phyloP scores from a whole-genome alignment of 1,140 invertebrate species.

The Cheumatopsyche charites region DNA sequence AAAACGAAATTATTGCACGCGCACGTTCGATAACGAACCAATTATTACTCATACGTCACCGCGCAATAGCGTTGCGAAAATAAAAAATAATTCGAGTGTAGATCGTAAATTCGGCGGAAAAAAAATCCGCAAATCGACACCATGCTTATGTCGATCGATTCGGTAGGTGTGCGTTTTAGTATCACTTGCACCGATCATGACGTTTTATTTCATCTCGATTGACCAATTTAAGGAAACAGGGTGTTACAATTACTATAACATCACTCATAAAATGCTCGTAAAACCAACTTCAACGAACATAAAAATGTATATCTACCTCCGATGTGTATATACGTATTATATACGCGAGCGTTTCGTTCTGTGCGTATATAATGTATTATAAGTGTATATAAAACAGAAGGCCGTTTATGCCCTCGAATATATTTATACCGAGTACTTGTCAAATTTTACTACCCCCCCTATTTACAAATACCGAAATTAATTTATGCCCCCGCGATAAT shows the following conservation, averaged over 20 bases:
- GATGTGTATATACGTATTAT: conserved; percentile 8
- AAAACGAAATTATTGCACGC: not conserved
- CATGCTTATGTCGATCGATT: not conserved
- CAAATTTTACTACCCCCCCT: conserved; percentile 29
- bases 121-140: not conserved
- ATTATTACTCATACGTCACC: not conserved
- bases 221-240: conserved; percentile 49
- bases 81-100: not conserved
- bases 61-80: too few relatives aligned
- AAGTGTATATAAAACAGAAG: not conserved
- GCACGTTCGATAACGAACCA: conserved; percentile 13
- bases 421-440: conserved; percentile 10
- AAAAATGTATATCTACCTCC: conserved; percentile 43
- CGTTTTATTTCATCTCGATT: conserved; percentile 49
- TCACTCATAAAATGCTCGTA: conserved; percentile 49
- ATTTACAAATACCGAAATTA: conserved; percentile 28
- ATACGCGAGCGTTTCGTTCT: not conserved
- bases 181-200: conserved; percentile 46
- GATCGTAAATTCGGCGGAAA: not conserved
- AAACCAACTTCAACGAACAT: conserved; percentile 48
- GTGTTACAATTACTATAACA: conserved; percentile 49
- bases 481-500: conserved; percentile 28
- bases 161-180: conserved; percentile 38
- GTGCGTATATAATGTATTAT: not conserved
- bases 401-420: not conserved